Evolutionary conservation across 2,797 vertebrate genomes (phyloP), one percentile per base, ranked within the genome.

Genomic region (Knipowitschia caucasica): DNA sequence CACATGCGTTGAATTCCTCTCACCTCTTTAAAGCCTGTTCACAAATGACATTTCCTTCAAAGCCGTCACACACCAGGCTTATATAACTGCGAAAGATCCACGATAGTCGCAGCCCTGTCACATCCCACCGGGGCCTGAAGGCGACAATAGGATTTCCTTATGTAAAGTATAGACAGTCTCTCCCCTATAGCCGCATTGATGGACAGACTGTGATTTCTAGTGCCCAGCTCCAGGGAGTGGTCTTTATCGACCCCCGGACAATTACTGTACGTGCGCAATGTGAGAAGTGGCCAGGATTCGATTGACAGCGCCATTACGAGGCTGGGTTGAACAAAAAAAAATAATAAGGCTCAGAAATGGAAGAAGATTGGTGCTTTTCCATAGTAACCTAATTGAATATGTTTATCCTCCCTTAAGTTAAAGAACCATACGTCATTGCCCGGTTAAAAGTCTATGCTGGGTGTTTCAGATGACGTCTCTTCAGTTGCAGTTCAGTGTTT

Each of bases 311-410:
- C 42, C 57, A 26, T 61, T 56, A 42, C 33, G 51, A 45, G 38
- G 51, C 42, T 15, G 44, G 29, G 25, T 17, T 18, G 46, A 35
- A 54, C 20, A 30, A 29, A 51, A 23, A 8, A 30, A 45, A 29
- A 10, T 42, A 27, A 45, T 23, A 8, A 38, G 11, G 23, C 35
- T 53, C 44, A 62, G 39, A 7, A 17, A 15, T 45, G 34, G 59
- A 38, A 39, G 55, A 55, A 54, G 50, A 62, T 56, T 52, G 61
- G 56, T 57, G 67, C 18, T 74, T 81, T 81, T 72, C 78, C 67
- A 81, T 77, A 58, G 70, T 35, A 50, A 77, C 71, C 49, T 75
- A 70, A 82, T 76, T 81, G 64, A 39, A 75, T 44, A 18, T 26
- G 51, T 49, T 30, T 12, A 20, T 15, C 23, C 39, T 50, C 58